phyloP scores from a whole-genome alignment of 1,140 invertebrate genomes.

The Drosophila sp. region DNA sequence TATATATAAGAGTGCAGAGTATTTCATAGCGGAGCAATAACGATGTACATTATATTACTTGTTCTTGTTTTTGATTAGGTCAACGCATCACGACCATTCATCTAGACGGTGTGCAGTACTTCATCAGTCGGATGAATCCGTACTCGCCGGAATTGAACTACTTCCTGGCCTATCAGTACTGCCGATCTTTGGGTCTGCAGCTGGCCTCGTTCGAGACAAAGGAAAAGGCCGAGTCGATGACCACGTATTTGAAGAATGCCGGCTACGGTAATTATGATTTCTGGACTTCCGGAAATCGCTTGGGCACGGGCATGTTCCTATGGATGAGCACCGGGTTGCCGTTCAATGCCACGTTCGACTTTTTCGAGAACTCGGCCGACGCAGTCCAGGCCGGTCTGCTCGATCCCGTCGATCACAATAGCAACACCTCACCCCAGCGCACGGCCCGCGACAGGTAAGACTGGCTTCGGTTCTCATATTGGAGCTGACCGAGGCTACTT shows the following conservation, averaged over 20 bases:
- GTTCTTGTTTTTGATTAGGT: conserved; percentile 85
- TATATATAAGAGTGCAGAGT: no score
- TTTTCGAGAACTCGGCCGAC: conserved; percentile 88
- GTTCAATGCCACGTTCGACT: conserved; percentile 94
- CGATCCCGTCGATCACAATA: conserved; percentile 86
- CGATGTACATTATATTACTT: background rate
- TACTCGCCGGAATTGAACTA: conserved; percentile 94
- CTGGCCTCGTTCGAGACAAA: conserved; percentile 93
- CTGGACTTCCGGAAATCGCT: conserved; percentile 94
- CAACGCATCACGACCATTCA: conserved; percentile 94
- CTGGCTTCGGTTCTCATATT: background rate
- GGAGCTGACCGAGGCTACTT: conserved; percentile 5
- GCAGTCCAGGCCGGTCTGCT: conserved; percentile 86
- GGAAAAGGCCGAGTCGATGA: conserved; percentile 93
- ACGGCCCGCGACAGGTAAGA: conserved; percentile 90
- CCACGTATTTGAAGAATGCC: conserved; percentile 92
- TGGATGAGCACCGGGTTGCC: conserved; percentile 95
- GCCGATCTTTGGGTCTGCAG: conserved; percentile 93
- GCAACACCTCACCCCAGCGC: conserved; percentile 90
- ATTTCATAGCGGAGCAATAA: no score
- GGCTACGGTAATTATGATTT: conserved; percentile 93
- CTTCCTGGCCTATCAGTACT: conserved; percentile 94
- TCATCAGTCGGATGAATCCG: conserved; percentile 94
- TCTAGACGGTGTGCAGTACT: conserved; percentile 93
- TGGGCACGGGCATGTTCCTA: conserved; percentile 93